phyloP scores from a whole-genome alignment of 2,888 invertebrate genomes.

The Eurytoma adleriae region DNA sequence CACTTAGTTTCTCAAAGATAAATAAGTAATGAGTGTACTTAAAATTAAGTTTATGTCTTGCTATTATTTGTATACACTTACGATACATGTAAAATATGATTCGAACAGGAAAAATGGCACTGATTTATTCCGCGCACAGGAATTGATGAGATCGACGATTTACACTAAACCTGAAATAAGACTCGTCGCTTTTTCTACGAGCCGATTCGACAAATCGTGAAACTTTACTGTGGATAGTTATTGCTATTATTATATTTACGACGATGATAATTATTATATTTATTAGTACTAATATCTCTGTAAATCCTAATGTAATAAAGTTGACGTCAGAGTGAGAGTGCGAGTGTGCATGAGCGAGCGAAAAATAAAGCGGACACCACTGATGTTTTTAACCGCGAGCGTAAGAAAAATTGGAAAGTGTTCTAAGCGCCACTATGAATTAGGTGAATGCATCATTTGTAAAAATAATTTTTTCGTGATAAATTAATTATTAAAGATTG shows the following conservation, averaged over 20 bases:
- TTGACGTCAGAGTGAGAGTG: conserved; percentile 19
- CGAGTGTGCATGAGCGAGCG: not conserved
- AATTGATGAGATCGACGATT: conserved; percentile 39
- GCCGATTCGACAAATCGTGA: conserved; percentile 37
- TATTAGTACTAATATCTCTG: conserved; percentile 36
- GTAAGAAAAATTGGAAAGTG: conserved; percentile 22
- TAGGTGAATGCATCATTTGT: not conserved
- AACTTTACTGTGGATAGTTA: conserved; percentile 54
- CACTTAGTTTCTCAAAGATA: too few species aligned
- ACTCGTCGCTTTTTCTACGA: conserved; percentile 47
- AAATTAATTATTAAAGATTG: not conserved
- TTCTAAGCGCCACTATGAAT: conserved; percentile 10
- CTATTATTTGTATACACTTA: too few species aligned
- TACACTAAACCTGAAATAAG: conserved; percentile 11
- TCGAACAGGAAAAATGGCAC: conserved; percentile 17
- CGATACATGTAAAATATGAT: not conserved
- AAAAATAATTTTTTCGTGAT: not conserved
- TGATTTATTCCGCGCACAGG: conserved; percentile 31
- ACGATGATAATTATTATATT: conserved; percentile 39
- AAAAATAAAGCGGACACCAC: conserved; percentile 13
- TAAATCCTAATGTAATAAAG: conserved; percentile 51
- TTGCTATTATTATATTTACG: conserved; percentile 45
- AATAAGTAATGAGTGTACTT: too few species aligned
- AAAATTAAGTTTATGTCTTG: too few species aligned
- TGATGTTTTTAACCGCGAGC: conserved; percentile 32